Percentiles rank a stretch among this genome's conserved stretches.
Conservation (phyloP, 2,888 invertebrate species). For the Ormyrus thymus region DNA sequence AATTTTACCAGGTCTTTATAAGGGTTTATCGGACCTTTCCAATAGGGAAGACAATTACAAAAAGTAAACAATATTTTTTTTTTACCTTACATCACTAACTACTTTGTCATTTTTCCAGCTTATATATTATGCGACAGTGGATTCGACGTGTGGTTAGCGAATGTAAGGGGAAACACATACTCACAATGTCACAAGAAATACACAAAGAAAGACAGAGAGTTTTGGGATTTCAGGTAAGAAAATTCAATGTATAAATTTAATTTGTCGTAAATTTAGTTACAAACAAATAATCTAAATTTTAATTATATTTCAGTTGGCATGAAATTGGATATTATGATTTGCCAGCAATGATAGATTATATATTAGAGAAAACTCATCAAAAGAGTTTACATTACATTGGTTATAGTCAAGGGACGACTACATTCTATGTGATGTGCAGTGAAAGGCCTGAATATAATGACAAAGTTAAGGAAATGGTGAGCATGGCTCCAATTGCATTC, state of each 20-base stretch:
- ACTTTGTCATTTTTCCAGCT: slow-evolving; percentile 61
- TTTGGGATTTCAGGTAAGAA: slow-evolving; percentile 72
- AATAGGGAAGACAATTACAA: no score
- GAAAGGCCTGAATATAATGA: slow-evolving; percentile 72
- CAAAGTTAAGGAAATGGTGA: slow-evolving; percentile 71
- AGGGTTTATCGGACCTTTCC: no score
- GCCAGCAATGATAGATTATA: slow-evolving; percentile 79
- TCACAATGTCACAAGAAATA: slow-evolving; percentile 69
- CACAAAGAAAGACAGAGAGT: slow-evolving; percentile 69
- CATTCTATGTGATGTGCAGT: slow-evolving; percentile 72
- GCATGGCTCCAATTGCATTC: slow-evolving; percentile 74
- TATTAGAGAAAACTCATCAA: slow-evolving; percentile 74
- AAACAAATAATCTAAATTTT: slow-evolving; percentile 15
- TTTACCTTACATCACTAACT: background rate
- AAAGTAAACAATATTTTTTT: slow-evolving; percentile 13
- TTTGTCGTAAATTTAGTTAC: slow-evolving; percentile 11
- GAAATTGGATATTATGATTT: slow-evolving; percentile 80
- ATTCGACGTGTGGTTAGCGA: slow-evolving; percentile 72
- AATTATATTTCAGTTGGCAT: slow-evolving; percentile 76
- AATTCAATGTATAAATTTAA: slow-evolving; percentile 33
- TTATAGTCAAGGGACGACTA: slow-evolving; percentile 79
- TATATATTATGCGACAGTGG: slow-evolving; percentile 69
- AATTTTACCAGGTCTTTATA: no score
- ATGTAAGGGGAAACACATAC: slow-evolving; percentile 71
- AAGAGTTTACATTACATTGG: slow-evolving; percentile 77